Conservation (phyloP, 2,113 vertebrate species). For the Edolisoma coerulescens region DNA sequence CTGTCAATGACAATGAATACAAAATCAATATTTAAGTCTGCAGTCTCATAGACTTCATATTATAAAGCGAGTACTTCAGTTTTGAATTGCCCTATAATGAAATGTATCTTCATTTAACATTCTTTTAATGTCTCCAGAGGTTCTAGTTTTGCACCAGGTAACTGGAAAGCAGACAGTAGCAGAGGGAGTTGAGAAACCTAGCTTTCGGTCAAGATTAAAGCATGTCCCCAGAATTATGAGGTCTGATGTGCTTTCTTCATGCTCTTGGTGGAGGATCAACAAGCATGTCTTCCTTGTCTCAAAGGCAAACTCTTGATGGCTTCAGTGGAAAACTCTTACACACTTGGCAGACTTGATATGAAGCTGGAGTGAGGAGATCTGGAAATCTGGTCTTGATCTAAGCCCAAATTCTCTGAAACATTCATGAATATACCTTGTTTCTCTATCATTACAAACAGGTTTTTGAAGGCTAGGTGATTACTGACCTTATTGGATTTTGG, state of each 20-base stretch:
- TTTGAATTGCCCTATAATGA: slow-evolving; percentile 46
- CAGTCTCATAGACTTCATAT: slow-evolving; percentile 6
- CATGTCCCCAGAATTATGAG: not conserved
- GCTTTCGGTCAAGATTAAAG: not conserved
- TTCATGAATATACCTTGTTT: not conserved
- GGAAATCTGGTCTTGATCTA: not conserved
- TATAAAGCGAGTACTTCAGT: not conserved
- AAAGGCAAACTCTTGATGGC: not conserved
- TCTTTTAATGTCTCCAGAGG: slow-evolving; percentile 2
- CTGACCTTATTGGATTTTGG: not conserved
- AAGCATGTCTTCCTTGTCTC: not conserved
- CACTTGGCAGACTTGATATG: accelerated
- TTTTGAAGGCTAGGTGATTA: not conserved
- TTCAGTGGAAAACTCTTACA: not conserved
- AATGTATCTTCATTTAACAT: slow-evolving; percentile 58
- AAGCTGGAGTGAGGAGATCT: not conserved
- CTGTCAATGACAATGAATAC: slow-evolving; percentile 65
- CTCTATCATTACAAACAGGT: not conserved
- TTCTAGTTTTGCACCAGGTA: not conserved
- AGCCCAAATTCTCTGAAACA: not conserved
- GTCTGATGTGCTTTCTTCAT: not conserved
- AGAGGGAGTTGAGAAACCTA: not conserved
- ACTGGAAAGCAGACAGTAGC: not conserved
- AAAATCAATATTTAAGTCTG: slow-evolving; percentile 71
- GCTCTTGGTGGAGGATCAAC: not conserved